Evolutionary conservation across 2,888 invertebrate species (phyloP), one percentile per base, ranked within the genome.

Genomic region (Heliconius ethilla): DNA sequence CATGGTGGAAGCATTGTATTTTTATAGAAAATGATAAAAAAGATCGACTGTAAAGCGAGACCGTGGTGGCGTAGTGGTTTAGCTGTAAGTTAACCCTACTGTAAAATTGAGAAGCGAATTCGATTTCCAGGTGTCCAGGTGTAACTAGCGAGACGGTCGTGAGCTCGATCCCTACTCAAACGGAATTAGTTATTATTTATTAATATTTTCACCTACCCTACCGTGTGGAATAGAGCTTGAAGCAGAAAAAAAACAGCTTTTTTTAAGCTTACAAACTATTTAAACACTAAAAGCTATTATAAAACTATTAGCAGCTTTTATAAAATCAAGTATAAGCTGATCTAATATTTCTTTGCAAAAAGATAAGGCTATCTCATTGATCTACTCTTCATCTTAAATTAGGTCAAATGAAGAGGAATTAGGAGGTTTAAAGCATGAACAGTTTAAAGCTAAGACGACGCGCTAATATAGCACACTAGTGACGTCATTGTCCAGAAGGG

Each of bases 341-440:
- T 40, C 25, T 25, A 3, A 40, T 55, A 55, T 55, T 59, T 59
- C 33, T 59, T 59, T 59, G 33, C 33, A 59, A 72, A 72, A 72
- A 72, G 72, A 72, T 72, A 72, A 59, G 59, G 15, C 33, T 55
- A 72, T 29, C 55, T 72, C 55, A 33, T 55, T n/a, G 59, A 37
- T n/a, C n/a, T 29, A 72, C 15, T n/a, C 13, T 33, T n/a, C 7
- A 33, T 37, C 4, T 37, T 9, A 55, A 72, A n/a, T 59, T 59
- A 72, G 59, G 59, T 72, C 33, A 29, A 33, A 59, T 37, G 3
- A 25, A 59, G 33, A 69, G 37, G 13, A 51, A 22, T 51, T 18
- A 18, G 51, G n/a, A n/a, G n/a, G n/a, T n/a, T n/a, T 51, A 45
- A 15, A 6, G 18, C 18, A 15, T 45, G 45, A 15, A 45, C 15